phyloP scores from a whole-genome alignment of 2,797 vertebrate genomes.

The Otolemur crassicaudatus region DNA sequence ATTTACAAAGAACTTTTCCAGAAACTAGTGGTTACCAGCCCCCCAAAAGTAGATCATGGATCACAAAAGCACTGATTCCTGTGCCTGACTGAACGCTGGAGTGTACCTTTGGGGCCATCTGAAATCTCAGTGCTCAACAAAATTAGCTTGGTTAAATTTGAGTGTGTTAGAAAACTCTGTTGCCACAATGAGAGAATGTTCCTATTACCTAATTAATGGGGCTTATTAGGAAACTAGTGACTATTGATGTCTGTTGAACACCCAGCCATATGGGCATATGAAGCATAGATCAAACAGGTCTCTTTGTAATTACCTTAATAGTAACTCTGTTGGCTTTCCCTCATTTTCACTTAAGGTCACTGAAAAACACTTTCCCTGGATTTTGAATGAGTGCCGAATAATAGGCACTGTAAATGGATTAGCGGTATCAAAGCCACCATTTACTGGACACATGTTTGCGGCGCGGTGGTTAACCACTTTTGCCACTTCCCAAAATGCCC shows the following conservation, averaged over 20 bases:
- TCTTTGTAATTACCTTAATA: constrained; percentile 47
- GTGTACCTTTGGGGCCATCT: constrained; percentile 26
- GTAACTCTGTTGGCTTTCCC: constrained; percentile 29
- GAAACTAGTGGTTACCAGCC: background rate
- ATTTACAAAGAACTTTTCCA: background rate
- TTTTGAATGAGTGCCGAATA: constrained; percentile 50
- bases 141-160: constrained; percentile 56
- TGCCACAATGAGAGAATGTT: constrained; percentile 37
- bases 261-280: background rate
- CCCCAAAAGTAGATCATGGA: background rate
- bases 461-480: background rate
- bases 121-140: background rate
- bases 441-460: constrained; percentile 38
- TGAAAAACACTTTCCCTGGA: background rate
- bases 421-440: constrained; percentile 18
- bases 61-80: background rate
- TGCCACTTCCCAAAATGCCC: background rate
- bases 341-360: constrained; percentile 24
- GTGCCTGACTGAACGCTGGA: background rate
- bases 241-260: constrained; percentile 1
- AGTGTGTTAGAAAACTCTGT: background rate
- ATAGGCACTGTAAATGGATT: background rate
- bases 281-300: background rate
- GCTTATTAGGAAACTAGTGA: background rate
- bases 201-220: constrained; percentile 45